These are phyloP conservation scores for Trachelus tabidus DNA, from an alignment of 2,888 invertebrate species.

Conservation along the genomic window DNA sequence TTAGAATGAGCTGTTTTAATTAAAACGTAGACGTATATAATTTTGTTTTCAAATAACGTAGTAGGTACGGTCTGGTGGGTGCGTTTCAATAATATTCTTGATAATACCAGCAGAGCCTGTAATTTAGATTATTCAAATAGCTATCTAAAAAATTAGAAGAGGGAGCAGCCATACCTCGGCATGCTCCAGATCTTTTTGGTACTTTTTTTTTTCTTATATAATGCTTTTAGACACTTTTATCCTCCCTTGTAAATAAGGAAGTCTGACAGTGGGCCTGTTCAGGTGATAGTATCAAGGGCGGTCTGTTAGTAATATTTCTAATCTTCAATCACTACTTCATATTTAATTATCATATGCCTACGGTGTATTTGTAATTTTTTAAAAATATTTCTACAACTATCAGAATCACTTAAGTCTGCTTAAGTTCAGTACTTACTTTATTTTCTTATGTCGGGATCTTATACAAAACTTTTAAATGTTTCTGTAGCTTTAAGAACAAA, in stretches of 20 bases:
- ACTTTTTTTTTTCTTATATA: background rate
- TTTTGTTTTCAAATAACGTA: background rate
- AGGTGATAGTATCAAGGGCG: background rate
- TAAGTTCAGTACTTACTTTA: background rate
- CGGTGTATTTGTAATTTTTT: background rate
- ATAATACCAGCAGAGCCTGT: background rate
- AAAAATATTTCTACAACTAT: background rate
- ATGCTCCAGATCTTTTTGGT: background rate
- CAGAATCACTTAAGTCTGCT: background rate
- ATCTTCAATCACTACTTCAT: background rate
- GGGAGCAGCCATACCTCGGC: background rate
- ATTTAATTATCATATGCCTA: background rate
- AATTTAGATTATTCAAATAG: background rate
- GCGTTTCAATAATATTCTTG: background rate
- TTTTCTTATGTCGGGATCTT: background rate
- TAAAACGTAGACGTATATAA: background rate
- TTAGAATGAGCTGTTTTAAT: background rate
- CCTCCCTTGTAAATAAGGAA: background rate
- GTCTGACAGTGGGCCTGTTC: background rate
- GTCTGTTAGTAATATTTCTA: background rate
- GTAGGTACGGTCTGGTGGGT: background rate
- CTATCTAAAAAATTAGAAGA: background rate
- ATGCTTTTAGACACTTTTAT: background rate
- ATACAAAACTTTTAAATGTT: background rate
- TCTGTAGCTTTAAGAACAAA: background rate